phyloP scores from a whole-genome alignment of 2,113 vertebrate genomes.

The Burhinus bistriatus region DNA sequence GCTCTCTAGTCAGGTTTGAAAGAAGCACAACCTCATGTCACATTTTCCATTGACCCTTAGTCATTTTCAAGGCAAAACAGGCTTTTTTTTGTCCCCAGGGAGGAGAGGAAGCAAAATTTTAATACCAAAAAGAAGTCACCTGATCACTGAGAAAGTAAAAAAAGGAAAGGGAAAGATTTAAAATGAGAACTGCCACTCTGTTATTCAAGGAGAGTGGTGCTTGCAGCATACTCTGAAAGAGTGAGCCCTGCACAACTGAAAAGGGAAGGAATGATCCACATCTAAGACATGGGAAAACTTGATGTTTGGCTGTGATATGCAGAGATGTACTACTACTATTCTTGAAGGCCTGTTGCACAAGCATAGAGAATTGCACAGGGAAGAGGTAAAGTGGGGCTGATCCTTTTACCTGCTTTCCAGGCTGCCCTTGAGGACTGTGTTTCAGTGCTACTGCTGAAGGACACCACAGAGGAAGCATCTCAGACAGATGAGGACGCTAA shows the following conservation, averaged over 20 bases:
- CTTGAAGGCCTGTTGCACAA: not conserved
- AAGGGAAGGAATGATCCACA: not conserved
- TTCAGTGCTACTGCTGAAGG: constrained; percentile 57
- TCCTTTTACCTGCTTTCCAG: not conserved
- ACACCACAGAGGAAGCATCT: constrained; percentile 47
- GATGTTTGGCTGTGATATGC: not conserved
- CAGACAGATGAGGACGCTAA: constrained; percentile 15
- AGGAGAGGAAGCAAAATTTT: not conserved
- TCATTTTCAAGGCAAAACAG: not conserved
- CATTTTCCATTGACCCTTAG: not conserved
- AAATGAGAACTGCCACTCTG: not conserved
- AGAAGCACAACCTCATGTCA: not conserved
- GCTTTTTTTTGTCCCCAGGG: not conserved
- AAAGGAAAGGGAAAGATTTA: not conserved
- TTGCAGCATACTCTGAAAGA: not conserved
- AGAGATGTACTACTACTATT: not conserved
- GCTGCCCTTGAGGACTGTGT: not conserved
- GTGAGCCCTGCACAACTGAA: not conserved
- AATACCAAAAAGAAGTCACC: not conserved
- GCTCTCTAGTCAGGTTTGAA: not conserved
- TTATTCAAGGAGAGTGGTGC: not conserved
- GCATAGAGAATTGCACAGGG: not conserved
- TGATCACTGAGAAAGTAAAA: not conserved
- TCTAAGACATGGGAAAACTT: not conserved
- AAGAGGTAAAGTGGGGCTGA: not conserved